Conservation (phyloP, 1,140 invertebrate genomes). For the Chrysopa pallens region DNA sequence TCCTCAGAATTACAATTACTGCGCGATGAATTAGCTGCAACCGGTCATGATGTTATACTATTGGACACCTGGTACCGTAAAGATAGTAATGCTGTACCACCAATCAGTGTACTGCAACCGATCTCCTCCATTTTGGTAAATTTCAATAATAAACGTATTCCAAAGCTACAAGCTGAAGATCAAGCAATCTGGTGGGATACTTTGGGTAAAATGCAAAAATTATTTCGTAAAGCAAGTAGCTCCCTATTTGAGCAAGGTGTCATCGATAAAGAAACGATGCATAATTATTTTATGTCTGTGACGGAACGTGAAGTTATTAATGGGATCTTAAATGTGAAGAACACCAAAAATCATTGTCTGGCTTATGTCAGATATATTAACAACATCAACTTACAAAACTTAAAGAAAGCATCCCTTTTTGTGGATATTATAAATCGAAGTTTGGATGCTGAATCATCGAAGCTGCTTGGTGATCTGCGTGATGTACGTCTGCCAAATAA, state of each 20-base stretch:
- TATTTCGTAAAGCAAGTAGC: conserved; percentile 78
- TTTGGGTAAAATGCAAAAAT: conserved; percentile 83
- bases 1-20: conserved; percentile 81
- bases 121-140: conserved; percentile 94
- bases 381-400: conserved; percentile 91
- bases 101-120: conserved; percentile 84
- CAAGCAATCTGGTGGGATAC: conserved; percentile 97
- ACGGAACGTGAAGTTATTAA: conserved; percentile 96
- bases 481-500: conserved; percentile 74
- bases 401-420: conserved; percentile 85
- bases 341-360: conserved; percentile 91
- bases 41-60: conserved; percentile 62
- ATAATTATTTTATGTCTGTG: conserved; percentile 98
- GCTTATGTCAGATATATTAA: conserved; percentile 92
- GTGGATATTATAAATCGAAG: conserved; percentile 87
- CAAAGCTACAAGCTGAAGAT: conserved; percentile 88
- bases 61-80: conserved; percentile 93
- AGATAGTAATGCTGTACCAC: conserved; percentile 86
- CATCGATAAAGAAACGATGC: conserved; percentile 84
- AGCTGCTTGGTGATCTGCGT: conserved; percentile 72
- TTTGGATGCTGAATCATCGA: conserved; percentile 84
- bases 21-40: conserved; percentile 59
- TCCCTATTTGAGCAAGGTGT: conserved; percentile 69
- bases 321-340: conserved; percentile 82
- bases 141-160: conserved; percentile 95